Base-by-base conservation (phyloP, 2,888 invertebrate species). In the Lasius platythorax region DNA sequence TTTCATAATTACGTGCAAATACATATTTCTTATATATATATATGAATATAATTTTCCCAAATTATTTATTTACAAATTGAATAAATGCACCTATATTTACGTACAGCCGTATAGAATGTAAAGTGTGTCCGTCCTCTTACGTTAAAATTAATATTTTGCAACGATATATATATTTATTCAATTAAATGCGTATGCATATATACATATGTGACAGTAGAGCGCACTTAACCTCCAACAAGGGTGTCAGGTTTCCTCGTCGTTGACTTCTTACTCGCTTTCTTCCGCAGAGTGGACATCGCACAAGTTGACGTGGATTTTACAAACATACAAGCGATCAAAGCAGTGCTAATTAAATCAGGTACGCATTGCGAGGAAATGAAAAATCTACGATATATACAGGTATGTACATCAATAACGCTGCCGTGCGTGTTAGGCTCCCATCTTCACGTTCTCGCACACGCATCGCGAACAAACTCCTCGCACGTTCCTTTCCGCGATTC, bases 141-240 rank as follows among this genome's bases (percentile, higher is more conserved):
- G 37, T 18, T 50, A n/a, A 8, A 23, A 9, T 61, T 66, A 66
- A 53, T 76, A 53, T 76, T 53, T 67, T 18, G 18, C 12, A 0
- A 11, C 23, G n/a, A 53, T 5, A 15, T 37, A 5, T 33, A 28
- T 5, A 63, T 33, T 61, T 61, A 64, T 40, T 53, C 23, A 23
- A 37, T 37, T 53, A 53, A 66, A 84, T 15, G 33, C 23, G 46
- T 63, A 58, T 58, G 23, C 3, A 53, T n/a, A n/a, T 58, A 68
- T 15, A 37, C 18, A 68, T 18, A 40, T n/a, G 43, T 33, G 33
- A n/a, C 30, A 15, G 83, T 8, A 15, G 23, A 30, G 37, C 33
- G 30, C 33, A 83, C 85, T 79, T 89, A 89, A 89, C 89, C 89
- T 89, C 87, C 83, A 46, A 85, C 74, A 46, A 83, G 53, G 56